phyloP scores from a whole-genome alignment of 2,888 invertebrate genomes.

The Xylota segnis region DNA sequence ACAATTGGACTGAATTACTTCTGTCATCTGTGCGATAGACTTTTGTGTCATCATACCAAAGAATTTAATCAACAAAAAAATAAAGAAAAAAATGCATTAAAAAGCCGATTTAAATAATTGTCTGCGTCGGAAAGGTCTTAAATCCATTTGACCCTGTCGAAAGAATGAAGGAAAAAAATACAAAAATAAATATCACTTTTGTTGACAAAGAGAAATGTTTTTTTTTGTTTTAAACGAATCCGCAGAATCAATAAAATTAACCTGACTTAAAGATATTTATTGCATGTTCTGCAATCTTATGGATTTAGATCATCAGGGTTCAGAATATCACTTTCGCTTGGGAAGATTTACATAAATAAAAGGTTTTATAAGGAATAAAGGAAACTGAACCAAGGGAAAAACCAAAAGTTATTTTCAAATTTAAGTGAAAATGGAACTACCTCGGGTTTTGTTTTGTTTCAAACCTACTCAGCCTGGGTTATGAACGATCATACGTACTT shows the following conservation, averaged over 20 bases:
- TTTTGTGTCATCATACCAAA: slow-evolving; percentile 55
- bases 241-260: neutral
- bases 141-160: slow-evolving; percentile 67
- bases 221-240: neutral
- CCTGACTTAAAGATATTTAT: slow-evolving; percentile 14
- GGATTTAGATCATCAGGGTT: slow-evolving; percentile 20
- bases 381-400: too few species aligned
- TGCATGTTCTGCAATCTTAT: neutral
- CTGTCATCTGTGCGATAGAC: slow-evolving; percentile 35
- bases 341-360: neutral
- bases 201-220: slow-evolving; percentile 6
- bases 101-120: slow-evolving; percentile 60
- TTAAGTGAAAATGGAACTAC: too few species aligned
- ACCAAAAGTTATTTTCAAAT: too few species aligned
- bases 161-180: slow-evolving; percentile 27
- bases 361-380: neutral
- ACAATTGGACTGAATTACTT: slow-evolving; percentile 67
- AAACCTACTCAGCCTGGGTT: too few species aligned
- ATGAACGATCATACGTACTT: too few species aligned
- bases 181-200: neutral
- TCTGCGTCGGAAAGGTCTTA: slow-evolving; percentile 44
- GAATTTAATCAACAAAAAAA: slow-evolving; percentile 39
- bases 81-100: slow-evolving; percentile 34
- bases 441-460: too few species aligned
- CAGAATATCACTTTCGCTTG: neutral